Base-by-base conservation (phyloP, 2,797 vertebrate species). In the Lepidocolaptes lacrymiger region DNA sequence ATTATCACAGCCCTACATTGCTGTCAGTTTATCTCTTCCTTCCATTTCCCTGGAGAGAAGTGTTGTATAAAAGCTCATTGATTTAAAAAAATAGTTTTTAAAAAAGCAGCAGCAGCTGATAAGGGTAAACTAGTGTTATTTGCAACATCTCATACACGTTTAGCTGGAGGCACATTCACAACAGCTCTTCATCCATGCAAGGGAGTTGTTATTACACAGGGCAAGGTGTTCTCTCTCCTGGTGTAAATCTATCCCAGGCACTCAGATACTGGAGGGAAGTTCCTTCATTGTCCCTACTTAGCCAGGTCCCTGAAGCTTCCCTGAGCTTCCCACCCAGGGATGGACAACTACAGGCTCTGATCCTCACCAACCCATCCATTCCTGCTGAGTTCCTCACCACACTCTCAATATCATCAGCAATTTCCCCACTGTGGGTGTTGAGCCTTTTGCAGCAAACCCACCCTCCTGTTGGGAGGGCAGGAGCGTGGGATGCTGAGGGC, bases 21-120 rank as follows among this genome's bases (percentile, higher is more conserved):
- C 89, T 89, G 82, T 66, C 91, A 78, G 91, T 93, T 96, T 83
- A 91, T 86, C 93, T 85, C 87, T 91, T 44, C 79, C 85, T 88
- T 62, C 74, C 64, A 72, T 77, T 94, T 83, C 94, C 93, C 91
- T 52, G 71, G 89, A 87, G 89, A 94, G 58, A 43, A 95, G 62
- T 4, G n/a, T 36, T 89, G 63, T 73, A 68, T 58, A 54, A 89
- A 95, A 88, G 23, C 89, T 67, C 89, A 91, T 77, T 94, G 95
- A 96, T 90, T 92, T 6, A 58, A 87, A 85, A 64, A 36, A 49
- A 28, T 5, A 9, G 26, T 39, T 30, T 39, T 30, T 39, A 21
- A 37, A n/a, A 17, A 22, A 18, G 26, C 34, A 77, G 37, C 46
- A 78, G 89, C 59, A 75, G 83, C 89, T 68, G 91, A 80, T 95